These are phyloP conservation scores for Dipodomys spectabilis DNA, from an alignment of 2,113 vertebrate species.

Conservation along the genomic window DNA sequence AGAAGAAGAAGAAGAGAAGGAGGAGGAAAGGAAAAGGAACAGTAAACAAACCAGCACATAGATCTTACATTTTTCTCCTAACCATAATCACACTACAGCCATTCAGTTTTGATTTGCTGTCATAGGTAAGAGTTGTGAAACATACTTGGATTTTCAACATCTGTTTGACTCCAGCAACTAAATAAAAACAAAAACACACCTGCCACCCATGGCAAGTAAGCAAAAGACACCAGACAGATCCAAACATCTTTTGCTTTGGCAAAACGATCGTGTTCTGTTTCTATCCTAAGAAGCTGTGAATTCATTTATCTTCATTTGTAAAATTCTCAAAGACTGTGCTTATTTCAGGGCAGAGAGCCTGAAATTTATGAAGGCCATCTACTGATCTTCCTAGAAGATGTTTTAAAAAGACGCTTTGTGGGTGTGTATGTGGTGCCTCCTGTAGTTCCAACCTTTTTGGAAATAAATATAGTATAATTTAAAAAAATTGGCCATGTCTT, in stretches of 20 bases:
- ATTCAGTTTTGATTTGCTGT: neutral
- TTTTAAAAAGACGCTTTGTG: neutral
- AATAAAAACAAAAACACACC: conserved; percentile 19
- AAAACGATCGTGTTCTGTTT: neutral
- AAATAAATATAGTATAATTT: neutral
- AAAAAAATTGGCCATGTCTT: neutral
- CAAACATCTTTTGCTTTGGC: conserved; percentile 10
- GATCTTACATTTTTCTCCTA: neutral
- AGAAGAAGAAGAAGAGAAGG: too few relatives aligned
- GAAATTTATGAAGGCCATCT: neutral
- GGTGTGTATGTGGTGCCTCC: neutral
- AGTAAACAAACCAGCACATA: neutral
- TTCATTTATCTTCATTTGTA: neutral
- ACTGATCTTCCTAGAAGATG: neutral
- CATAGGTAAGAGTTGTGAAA: neutral
- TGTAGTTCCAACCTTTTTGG: neutral
- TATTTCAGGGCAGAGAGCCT: conserved; percentile 7
- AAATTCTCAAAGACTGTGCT: neutral
- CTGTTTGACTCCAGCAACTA: conserved; percentile 11
- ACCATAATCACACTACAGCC: neutral
- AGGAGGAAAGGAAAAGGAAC: neutral
- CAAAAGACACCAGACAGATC: neutral
- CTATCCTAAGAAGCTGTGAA: neutral
- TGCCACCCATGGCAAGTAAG: neutral
- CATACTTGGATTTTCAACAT: conserved; percentile 37